These are phyloP conservation scores for Amphipoea oculea DNA, from an alignment of 2,888 invertebrate genomes.

Conservation along the genomic window DNA sequence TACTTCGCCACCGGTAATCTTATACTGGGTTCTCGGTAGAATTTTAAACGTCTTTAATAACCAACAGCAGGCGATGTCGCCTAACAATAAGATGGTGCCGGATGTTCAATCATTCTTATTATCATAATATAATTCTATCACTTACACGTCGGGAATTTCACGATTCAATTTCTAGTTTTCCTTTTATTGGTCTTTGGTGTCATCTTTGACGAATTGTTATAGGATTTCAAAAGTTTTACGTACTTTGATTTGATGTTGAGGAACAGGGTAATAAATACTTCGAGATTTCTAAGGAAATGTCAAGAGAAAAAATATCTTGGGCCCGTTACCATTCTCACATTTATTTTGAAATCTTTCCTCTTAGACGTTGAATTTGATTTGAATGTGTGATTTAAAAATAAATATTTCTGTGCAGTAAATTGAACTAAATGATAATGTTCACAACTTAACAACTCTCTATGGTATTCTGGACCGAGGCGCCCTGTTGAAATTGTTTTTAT, in stretches of 20 bases:
- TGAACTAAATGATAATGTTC: not conserved
- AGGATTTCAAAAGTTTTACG: slow-evolving; percentile 13
- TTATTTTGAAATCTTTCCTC: not conserved
- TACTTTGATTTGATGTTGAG: slow-evolving; percentile 3
- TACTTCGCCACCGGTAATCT: not conserved
- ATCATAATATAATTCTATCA: slow-evolving; percentile 79
- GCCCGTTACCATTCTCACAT: not conserved
- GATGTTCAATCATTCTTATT: slow-evolving; percentile 80
- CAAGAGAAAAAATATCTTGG: not conserved
- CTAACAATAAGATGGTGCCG: slow-evolving; percentile 79
- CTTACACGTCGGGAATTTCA: slow-evolving; percentile 64
- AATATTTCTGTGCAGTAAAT: not conserved
- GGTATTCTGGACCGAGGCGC: not conserved
- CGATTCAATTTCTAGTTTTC: slow-evolving; percentile 64
- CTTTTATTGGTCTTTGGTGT: slow-evolving; percentile 35
- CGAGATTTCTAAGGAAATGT: not conserved
- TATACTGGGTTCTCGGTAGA: slow-evolving; percentile 53
- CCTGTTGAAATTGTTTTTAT: slow-evolving; percentile 4
- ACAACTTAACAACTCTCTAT: not conserved
- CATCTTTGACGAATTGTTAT: slow-evolving; percentile 29
- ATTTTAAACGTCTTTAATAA: slow-evolving; percentile 78
- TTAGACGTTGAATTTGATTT: too few species aligned
- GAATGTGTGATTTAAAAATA: not conserved
- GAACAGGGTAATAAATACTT: slow-evolving; percentile 13
- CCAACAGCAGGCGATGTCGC: slow-evolving; percentile 70